Conservation (phyloP, 2,888 invertebrate genomes). For the Mesoligia furuncula region DNA sequence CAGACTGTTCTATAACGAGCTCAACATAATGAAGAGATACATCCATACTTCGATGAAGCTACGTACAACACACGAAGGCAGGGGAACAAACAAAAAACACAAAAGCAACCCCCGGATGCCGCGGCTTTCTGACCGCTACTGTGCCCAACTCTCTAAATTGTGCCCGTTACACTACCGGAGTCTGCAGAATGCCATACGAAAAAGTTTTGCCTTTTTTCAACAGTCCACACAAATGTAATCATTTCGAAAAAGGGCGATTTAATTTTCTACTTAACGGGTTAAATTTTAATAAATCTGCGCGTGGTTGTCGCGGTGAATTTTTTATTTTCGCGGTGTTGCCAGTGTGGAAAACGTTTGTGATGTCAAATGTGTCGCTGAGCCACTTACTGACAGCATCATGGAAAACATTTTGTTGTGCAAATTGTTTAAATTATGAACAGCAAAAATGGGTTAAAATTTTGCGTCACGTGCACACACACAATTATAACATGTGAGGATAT, state of each 20-base stretch:
- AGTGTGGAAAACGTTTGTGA: slow-evolving; percentile 20
- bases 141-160: slow-evolving; percentile 61
- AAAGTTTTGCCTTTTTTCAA: slow-evolving; percentile 61
- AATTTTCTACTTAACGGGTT: slow-evolving; percentile 59
- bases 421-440: slow-evolving; percentile 32
- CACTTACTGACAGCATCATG: slow-evolving; percentile 22
- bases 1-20: background rate
- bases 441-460: background rate
- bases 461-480: background rate
- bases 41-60: slow-evolving; percentile 51
- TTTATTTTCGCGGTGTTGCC: slow-evolving; percentile 36
- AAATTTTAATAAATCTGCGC: slow-evolving; percentile 60
- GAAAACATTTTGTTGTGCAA: slow-evolving; percentile 4
- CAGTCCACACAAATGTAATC: slow-evolving; percentile 58
- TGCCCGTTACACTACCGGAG: slow-evolving; percentile 55
- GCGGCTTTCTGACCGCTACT: slow-evolving; percentile 55
- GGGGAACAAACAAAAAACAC: slow-evolving; percentile 61
- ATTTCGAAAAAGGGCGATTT: slow-evolving; percentile 61
- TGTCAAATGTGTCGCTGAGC: slow-evolving; percentile 40
- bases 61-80: slow-evolving; percentile 16
- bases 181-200: slow-evolving; percentile 61
- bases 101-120: slow-evolving; percentile 65
- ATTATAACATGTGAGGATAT: background rate
- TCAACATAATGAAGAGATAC: slow-evolving; percentile 44
- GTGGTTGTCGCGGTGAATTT: slow-evolving; percentile 40